phyloP scores from a whole-genome alignment of 2,113 vertebrate genomes.

The Caranx melampygus region DNA sequence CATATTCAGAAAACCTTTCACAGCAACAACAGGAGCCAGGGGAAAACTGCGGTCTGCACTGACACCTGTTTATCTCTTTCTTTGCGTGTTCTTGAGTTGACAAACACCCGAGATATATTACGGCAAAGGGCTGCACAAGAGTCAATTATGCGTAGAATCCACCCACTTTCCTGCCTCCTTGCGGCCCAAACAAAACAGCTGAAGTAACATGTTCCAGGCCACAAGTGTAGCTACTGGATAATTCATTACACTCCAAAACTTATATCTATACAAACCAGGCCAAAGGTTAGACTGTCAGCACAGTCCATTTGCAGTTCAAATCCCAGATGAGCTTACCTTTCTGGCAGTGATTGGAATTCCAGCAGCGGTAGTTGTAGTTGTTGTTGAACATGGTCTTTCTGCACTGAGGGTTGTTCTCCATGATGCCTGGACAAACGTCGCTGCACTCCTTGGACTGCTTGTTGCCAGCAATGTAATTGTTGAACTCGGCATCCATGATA shows the following conservation, averaged over 20 bases:
- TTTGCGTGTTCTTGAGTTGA: conserved; percentile 9
- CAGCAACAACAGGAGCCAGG: not conserved
- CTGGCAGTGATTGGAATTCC: conserved; percentile 96
- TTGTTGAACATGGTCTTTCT: conserved; percentile 94
- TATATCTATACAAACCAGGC: conserved; percentile 26
- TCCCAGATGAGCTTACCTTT: conserved; percentile 88
- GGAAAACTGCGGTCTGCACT: not conserved
- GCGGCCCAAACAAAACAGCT: conserved; percentile 16
- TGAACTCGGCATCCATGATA: conserved; percentile 95
- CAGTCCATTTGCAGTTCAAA: conserved; percentile 42
- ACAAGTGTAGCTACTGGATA: not conserved
- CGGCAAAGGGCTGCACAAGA: conserved; percentile 28
- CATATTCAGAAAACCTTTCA: not conserved
- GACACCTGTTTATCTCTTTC: conserved; percentile 1
- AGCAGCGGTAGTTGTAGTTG: conserved; percentile 96
- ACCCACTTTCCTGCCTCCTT: not conserved
- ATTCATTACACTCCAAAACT: conserved; percentile 6
- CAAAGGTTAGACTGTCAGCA: conserved; percentile 16
- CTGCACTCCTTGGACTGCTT: conserved; percentile 96
- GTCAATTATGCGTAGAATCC: conserved; percentile 23
- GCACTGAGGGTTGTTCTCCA: conserved; percentile 90
- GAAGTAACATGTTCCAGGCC: conserved; percentile 26
- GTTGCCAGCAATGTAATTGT: conserved; percentile 97
- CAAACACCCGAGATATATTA: conserved; percentile 41
- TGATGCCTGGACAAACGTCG: conserved; percentile 94